Evolutionary conservation across 2,113 vertebrate genomes (phyloP), one percentile per base, ranked within the genome.

Genomic region (Seriola quinqueradiata): DNA sequence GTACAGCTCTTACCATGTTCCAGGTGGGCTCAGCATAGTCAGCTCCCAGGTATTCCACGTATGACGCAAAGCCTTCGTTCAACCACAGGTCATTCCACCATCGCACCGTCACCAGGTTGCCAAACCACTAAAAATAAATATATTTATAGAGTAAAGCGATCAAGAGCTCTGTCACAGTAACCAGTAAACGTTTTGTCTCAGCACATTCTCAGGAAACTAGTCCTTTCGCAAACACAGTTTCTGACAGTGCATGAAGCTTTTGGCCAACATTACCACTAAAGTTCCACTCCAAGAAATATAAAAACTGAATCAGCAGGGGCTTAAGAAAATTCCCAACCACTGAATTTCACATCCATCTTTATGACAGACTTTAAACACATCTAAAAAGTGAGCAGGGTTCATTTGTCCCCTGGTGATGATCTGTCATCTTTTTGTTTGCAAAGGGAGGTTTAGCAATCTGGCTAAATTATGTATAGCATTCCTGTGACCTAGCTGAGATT

Each of bases 21-120:
- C 97, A 99, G 5, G 25, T 25, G 5, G 79, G 59, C 79, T 99
- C 96, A 0, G 94, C 97, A 0, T 67, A 8, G 89, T 98, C 11
- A 0, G 95, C 96, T 0, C 98, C 98, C 21, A 99, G 95, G 82
- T 97, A 99, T 77, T 98, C 95, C 65, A 99, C 97, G 0, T 99
- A 99, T 0, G 97, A 96, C 1, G 98, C 98, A 0, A 99, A 99
- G 19, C 98, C 98, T 74, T 99, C 98, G 0, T 99, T 99, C 82
- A 99, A 89, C 98, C 98, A 99, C 77, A 99, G 90, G 89, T 99
- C 97, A 0, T 97, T 99, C 98, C 98, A 99, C 98, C 98, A 99
- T 4, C 38, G 90, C 87, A 99, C 74, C 0, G 98, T 99, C 85
- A 99, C 98, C 77, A 99, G 93, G 92, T 99, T 99, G 57, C 98